Base-by-base conservation (phyloP, 2,797 vertebrate genomes). In the Adelosebastes latens region DNA sequence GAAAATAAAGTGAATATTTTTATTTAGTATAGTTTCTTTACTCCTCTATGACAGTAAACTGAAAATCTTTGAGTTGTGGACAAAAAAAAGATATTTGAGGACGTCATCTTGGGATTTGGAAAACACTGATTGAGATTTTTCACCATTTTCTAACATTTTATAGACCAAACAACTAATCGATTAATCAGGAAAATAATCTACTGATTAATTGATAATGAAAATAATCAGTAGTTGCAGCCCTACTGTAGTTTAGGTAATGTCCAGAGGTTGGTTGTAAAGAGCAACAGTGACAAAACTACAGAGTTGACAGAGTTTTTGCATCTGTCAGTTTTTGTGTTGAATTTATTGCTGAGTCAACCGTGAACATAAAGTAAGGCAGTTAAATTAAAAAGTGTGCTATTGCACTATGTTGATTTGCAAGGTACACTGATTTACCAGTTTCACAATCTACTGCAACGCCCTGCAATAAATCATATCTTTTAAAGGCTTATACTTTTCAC, bases 361-460 rank as follows among this genome's bases (percentile, higher is more conserved):
- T 77, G 12, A 87, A 75, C 20, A 32, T 10, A 22, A 42, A 52
- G 31, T 13, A 25, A 69, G 8, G 24, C 53, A 42, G 53, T 69
- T 18, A 69, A 75, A 75, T 36, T 7, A 4, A 75, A 0, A 4
- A 32, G 22, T 16, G 16, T 49, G 27, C 32, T 32, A 20, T 84
- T 74, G 36, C 78, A 53, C 27, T 69, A 66, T 42, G 59, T 59
- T n/a, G 42, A 25, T 32, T 84, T 71, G 36, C 78, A 53, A 22
- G 34, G 25, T 32, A 22, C 0, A 11, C 72, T 32, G 29, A 77
- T 84, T 81, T 62, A 68, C 64, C 55, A 10, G 80, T 80, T 81
- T 80, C 55, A 4, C 24, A 70, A 4, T 58, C 10, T 20, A 20
- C 13, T 64, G 32, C 13, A 58, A 5, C 31, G 12, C 32, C 53